Evolutionary conservation across 2,888 invertebrate species (phyloP).

Genomic region (Arge pagana): DNA sequence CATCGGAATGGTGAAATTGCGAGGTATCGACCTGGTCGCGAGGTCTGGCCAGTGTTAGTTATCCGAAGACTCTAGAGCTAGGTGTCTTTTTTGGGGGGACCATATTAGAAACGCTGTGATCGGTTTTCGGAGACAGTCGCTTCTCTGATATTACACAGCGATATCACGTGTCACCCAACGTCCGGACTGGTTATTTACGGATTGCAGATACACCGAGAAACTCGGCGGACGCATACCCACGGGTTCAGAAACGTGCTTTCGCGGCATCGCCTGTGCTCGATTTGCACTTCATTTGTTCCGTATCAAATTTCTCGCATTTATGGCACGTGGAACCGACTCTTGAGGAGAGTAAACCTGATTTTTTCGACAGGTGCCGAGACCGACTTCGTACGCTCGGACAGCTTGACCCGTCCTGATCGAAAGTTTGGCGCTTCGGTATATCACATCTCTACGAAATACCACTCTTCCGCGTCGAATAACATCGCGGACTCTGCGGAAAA

Average conservation of each 20-base stretch:
- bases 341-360: constrained; percentile 5
- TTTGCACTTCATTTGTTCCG: constrained; percentile 56
- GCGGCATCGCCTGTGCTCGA: constrained; percentile 45
- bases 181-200: constrained; percentile 44
- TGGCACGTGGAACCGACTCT: constrained; percentile 43
- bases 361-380: constrained; percentile 15
- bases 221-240: constrained; percentile 27
- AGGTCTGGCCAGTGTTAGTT: too few species aligned
- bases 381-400: too few species aligned
- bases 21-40: too few species aligned
- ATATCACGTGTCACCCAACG: constrained; percentile 54
- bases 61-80: too few species aligned
- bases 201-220: constrained; percentile 26
- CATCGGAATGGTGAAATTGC: too few species aligned
- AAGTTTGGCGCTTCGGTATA: too few species aligned
- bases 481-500: too few species aligned
- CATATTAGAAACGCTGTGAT: too few species aligned
- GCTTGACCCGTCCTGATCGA: too few species aligned
- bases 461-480: too few species aligned
- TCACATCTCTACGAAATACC: too few species aligned
- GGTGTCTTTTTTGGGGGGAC: too few species aligned
- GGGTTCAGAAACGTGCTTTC: constrained; percentile 41
- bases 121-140: constrained; percentile 20
- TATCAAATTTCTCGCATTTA: constrained; percentile 51
- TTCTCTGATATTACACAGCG: constrained; percentile 44